Evolutionary conservation across 2,888 invertebrate genomes (phyloP), one percentile per base, ranked within the genome.

Genomic region (Diogma glabrata): DNA sequence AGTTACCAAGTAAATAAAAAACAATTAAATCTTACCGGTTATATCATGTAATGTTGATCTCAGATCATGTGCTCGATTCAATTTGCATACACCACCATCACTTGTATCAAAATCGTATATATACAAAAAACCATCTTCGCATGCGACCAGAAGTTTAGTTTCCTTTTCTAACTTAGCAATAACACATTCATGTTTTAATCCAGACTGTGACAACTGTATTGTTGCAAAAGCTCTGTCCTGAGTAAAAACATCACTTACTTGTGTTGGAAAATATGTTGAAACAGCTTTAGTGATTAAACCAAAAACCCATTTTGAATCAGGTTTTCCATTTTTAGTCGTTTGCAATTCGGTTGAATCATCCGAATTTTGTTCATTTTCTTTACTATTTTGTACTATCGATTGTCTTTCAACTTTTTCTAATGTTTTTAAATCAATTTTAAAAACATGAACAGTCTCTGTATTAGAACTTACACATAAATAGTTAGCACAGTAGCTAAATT

Each of bases 161-260:
- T 69, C 64, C 50, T 67, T 69, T 52, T 69, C 63, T 8, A 69
- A 56, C 8, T 64, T 64, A 6, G 65, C 62, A 56, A 70, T 52
- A 2, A 65, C 67, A 53, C 69, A 70, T 2, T 66, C 62, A 55
- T 69, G 66, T 51, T 59, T 64, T 3, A 69, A 58, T 0, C 70
- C 70, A 0, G 68, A 63, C 51, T 70, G 67, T 3, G 62, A 60
- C 53, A 70, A 53, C 20, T 61, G 61, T 6, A 66, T 69, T 1
- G 66, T 69, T 19, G 70, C 69, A 56, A 68, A 70, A 17, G 70
- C 69, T 23, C 70, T 64, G 59, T 70, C 69, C 60, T 70, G 70
- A 33, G 63, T 62, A 12, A 70, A 60, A 3, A 70, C 68, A 59
- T 70, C 69, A 56, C 64, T 65, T 38, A 70, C 66, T 51, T 67